Percentiles rank a stretch among this genome's conserved stretches.
phyloP scores from a whole-genome alignment of 2,888 invertebrate species.

The Parochlus steinenii region DNA sequence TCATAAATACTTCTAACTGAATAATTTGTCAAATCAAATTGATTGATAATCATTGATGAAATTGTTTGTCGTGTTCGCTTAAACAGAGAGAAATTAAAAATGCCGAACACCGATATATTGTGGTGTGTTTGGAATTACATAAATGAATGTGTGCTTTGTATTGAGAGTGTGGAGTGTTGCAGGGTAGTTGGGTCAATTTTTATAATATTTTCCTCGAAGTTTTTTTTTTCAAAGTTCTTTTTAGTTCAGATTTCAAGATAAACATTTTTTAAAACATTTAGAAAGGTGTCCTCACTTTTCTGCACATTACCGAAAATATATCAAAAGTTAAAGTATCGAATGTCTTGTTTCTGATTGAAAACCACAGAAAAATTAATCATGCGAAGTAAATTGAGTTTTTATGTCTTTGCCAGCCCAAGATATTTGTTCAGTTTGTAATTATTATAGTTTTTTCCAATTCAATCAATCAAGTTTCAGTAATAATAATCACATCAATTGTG shows the following conservation, averaged over 20 bases:
- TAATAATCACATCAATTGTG: neutral
- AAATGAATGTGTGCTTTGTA: neutral
- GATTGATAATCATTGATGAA: slow-evolving; percentile 10
- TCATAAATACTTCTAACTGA: slow-evolving; percentile 1
- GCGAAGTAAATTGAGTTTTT: slow-evolving; percentile 12
- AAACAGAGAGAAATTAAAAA: no score
- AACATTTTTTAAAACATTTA: neutral
- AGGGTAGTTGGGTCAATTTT: no score
- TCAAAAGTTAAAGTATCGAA: slow-evolving; percentile 8
- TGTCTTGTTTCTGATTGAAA: slow-evolving; percentile 11
- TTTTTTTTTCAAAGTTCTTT: slow-evolving; percentile 1
- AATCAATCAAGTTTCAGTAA: slow-evolving; percentile 1
- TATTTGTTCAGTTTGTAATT: no score
- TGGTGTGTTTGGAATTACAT: neutral
- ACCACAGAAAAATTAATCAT: slow-evolving; percentile 12
- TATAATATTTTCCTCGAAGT: slow-evolving; percentile 1
- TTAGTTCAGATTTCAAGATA: slow-evolving; percentile 1
- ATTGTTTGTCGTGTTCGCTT: no score
- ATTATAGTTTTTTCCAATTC: slow-evolving; percentile 3
- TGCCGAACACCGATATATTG: no score
- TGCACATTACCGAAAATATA: no score
- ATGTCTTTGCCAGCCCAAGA: no score
- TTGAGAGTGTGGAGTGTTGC: no score
- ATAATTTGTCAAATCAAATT: slow-evolving; percentile 12
- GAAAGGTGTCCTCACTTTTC: slow-evolving; percentile 1